Conservation (phyloP, 2,113 vertebrate genomes). For the Scolopax mira region DNA sequence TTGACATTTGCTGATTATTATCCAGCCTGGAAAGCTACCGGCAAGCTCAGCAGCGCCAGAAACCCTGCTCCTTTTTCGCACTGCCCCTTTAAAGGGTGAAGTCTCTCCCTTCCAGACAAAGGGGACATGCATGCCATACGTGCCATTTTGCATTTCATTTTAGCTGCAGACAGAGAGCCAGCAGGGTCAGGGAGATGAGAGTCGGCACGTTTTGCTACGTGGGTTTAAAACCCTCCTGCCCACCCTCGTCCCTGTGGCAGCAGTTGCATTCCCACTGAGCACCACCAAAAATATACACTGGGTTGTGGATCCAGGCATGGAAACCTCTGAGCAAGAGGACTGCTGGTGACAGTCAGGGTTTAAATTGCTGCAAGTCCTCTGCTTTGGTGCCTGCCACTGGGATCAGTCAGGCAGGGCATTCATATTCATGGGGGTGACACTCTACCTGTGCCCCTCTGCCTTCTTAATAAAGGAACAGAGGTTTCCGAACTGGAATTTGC, state of each 20-base stretch:
- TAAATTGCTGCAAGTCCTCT: not conserved
- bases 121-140: not conserved
- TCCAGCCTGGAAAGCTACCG: not conserved
- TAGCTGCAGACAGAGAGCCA: not conserved
- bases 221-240: not conserved
- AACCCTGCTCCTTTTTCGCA: not conserved
- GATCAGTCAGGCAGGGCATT: not conserved
- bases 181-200: not conserved
- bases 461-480: constrained; percentile 7
- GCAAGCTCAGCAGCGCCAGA: not conserved
- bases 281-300: fast-evolving
- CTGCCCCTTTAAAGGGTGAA: constrained; percentile 38
- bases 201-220: not conserved
- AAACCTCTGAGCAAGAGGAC: not conserved
- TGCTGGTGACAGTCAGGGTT: not conserved
- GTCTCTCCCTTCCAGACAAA: constrained; percentile 26
- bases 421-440: not conserved
- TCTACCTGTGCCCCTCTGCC: constrained; percentile 33
- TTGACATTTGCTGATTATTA: not conserved
- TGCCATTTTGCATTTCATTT: constrained; percentile 32
- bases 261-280: not conserved
- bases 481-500: not conserved
- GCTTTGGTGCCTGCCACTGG: not conserved
- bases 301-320: not conserved
- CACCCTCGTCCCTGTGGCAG: not conserved